Conservation (phyloP, 2,888 invertebrate genomes). For the Crematogaster levior region DNA sequence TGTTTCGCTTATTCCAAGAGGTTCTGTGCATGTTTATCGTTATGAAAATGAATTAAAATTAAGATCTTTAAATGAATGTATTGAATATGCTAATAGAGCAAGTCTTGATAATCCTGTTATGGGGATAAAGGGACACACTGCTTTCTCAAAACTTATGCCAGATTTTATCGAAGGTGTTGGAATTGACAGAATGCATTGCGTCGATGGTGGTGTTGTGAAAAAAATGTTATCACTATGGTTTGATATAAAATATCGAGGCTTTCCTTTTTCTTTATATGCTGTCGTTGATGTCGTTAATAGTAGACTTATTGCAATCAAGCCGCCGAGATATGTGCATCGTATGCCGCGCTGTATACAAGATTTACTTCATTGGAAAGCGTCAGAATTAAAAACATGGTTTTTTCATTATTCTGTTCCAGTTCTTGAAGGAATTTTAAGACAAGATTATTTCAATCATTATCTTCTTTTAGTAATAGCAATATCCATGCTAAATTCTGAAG, state of each 20-base stretch:
- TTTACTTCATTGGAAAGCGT: constrained; percentile 67
- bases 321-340: constrained; percentile 62
- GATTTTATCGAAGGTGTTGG: constrained; percentile 59
- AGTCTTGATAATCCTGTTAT: constrained; percentile 44
- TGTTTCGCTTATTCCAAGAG: constrained; percentile 19
- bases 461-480: constrained; percentile 41
- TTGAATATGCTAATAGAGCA: constrained; percentile 53
- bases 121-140: constrained; percentile 57
- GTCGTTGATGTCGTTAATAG: constrained; percentile 46
- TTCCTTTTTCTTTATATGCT: constrained; percentile 52
- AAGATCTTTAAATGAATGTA: constrained; percentile 52
- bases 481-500: constrained; percentile 43
- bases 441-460: constrained; percentile 56
- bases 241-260: constrained; percentile 36
- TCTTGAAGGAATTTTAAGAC: constrained; percentile 45
- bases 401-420: constrained; percentile 62
- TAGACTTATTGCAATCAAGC: constrained; percentile 55
- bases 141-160: constrained; percentile 57
- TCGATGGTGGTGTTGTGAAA: constrained; percentile 61
- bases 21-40: constrained; percentile 58
- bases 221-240: constrained; percentile 56
- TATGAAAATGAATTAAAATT: constrained; percentile 48
- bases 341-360: constrained; percentile 58
- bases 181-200: constrained; percentile 64
- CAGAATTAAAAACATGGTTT: constrained; percentile 59